Conservation (phyloP, 2,113 vertebrate genomes). For the Phrynocephalus versicolor region DNA sequence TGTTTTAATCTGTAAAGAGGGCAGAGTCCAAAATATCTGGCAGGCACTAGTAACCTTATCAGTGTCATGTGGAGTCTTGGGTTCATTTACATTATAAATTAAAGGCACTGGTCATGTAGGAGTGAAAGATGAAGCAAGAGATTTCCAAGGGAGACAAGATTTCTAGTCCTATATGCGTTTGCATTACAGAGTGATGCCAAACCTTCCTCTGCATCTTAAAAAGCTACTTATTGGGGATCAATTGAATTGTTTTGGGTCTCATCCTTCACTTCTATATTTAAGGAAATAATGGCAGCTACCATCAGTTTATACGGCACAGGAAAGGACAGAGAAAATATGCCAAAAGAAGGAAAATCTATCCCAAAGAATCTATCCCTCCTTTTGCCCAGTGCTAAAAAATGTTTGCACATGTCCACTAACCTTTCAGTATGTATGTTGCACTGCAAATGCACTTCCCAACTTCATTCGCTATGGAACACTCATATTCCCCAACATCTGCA, state of each 20-base stretch:
- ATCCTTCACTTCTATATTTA: conserved; percentile 27
- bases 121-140: neutral
- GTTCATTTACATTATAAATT: neutral
- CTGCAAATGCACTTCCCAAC: conserved; percentile 90
- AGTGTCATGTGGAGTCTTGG: neutral
- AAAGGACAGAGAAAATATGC: neutral
- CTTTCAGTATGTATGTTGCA: conserved; percentile 90
- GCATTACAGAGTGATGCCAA: neutral
- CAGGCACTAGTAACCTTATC: too few relatives aligned
- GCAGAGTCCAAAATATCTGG: too few relatives aligned
- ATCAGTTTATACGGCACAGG: neutral
- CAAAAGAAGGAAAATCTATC: conserved; percentile 27
- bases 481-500: conserved; percentile 93
- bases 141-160: neutral
- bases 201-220: neutral
- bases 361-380: conserved; percentile 20
- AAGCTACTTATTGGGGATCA: neutral
- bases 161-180: neutral
- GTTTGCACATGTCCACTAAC: conserved; percentile 78
- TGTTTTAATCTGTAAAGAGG: neutral
- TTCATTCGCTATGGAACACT: conserved; percentile 92
- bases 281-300: neutral
- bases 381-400: conserved; percentile 7
- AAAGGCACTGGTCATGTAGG: neutral
- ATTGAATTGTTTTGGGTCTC: neutral